Conservation (phyloP, 2,888 invertebrate species). For the Scaptomyza reducta region DNA sequence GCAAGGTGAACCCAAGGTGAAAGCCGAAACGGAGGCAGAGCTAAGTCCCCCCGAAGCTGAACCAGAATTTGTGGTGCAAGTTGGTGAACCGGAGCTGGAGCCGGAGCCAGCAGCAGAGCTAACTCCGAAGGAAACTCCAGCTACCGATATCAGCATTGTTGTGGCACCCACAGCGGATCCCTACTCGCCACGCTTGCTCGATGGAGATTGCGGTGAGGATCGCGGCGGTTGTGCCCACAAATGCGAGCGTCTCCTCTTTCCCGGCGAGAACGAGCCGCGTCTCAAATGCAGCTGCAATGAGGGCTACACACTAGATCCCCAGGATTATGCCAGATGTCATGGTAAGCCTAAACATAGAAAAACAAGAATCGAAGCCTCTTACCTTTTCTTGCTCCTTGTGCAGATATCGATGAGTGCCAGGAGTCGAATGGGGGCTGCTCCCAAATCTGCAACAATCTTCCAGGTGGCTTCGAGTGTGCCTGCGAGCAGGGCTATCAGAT, state of each 20-base stretch:
- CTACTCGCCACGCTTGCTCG: conserved; percentile 76
- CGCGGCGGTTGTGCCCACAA: conserved; percentile 85
- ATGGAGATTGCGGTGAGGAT: conserved; percentile 83
- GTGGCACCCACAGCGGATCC: conserved; percentile 74
- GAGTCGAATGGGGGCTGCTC: conserved; percentile 86
- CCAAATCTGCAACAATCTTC: conserved; percentile 86
- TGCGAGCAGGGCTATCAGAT: conserved; percentile 86
- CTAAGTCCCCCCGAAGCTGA: background rate
- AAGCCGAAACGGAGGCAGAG: background rate
- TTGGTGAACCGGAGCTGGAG: background rate
- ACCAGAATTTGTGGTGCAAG: conserved; percentile 16
- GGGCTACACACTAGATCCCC: conserved; percentile 85
- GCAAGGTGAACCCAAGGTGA: conserved; percentile 2
- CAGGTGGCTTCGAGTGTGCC: conserved; percentile 86
- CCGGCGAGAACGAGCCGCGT: conserved; percentile 82
- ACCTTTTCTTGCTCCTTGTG: background rate
- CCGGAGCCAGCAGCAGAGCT: background rate
- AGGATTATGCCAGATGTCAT: conserved; percentile 82
- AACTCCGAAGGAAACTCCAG: background rate
- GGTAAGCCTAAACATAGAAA: conserved; percentile 67
- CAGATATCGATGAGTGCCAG: conserved; percentile 87
- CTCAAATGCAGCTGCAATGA: conserved; percentile 81
- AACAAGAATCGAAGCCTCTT: rapidly evolving
- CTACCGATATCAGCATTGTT: conserved; percentile 65
- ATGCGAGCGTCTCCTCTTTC: conserved; percentile 83